Evolutionary conservation across 2,797 vertebrate species (phyloP), one percentile per base, ranked within the genome.

Genomic region (Poeciliopsis infans): DNA sequence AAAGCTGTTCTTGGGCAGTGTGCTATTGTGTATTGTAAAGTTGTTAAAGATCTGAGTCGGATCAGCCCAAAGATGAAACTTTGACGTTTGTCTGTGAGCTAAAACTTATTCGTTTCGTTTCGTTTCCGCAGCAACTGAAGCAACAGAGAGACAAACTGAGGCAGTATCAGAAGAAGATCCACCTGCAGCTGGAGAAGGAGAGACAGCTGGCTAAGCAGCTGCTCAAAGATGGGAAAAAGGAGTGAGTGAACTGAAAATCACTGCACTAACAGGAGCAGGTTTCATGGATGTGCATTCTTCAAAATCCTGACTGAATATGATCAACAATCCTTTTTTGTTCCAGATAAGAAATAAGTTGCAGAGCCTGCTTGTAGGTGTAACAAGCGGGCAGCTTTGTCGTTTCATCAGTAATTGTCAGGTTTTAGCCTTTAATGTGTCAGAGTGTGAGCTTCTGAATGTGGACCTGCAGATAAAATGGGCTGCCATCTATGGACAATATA

Each of bases 111-210:
- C 11, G 6, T 79, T 41, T 47, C 43, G 7, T 79, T 41, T 47
- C 47, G 10, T 83, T 7, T 7, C 41, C 69, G 82, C 90, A 99
- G 98, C 97, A 99, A 97, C 93, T 99, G 91, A 99, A 99, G 88
- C 97, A 98, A 92, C 98, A 99, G 85, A 91, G 98, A 87, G 98
- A 99, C 94, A 98, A 97, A 77, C 96, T 99, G 90, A 94, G 88
- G 76, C 98, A 97, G 90, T 98, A 98, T 83, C 97, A 98, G 95
- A 97, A 96, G 94, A 96, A 90, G 89, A 91, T 99, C 83, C 85
- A 83, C 0, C 85, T 96, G 85, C 96, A 96, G 86, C 94, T 98
- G 94, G 96, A 97, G 46, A 94, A 96, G 49, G 98, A 99, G 93
- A 88, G 97, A 2, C 89, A 89, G 0, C 11, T 99, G 15, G 98